phyloP scores from a whole-genome alignment of 2,797 vertebrate genomes.

The Heliangelus exortis region DNA sequence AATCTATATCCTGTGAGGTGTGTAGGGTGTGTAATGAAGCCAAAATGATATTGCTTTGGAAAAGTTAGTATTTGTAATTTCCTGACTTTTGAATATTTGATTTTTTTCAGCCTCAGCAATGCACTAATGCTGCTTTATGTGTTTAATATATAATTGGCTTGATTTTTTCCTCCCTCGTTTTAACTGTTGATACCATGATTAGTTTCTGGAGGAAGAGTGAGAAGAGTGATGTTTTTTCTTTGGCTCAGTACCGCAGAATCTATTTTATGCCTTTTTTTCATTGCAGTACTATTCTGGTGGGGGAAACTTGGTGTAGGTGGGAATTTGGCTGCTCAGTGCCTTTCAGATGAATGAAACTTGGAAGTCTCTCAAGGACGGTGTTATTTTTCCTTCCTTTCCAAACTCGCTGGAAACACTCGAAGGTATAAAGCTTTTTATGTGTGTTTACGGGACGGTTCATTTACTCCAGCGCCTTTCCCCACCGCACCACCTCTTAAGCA shows the following conservation, averaged over 20 bases:
- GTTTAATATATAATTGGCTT: conserved; percentile 44
- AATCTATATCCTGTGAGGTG: conserved; percentile 16
- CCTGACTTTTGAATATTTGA: conserved; percentile 29
- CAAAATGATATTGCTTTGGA: conserved; percentile 39
- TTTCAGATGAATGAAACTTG: conserved; percentile 4
- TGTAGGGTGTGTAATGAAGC: conserved; percentile 18
- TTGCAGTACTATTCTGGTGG: not conserved
- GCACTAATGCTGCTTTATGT: not conserved
- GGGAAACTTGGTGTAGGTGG: conserved; percentile 27
- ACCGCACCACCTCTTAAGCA: not conserved
- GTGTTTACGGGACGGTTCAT: not conserved
- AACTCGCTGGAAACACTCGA: not conserved
- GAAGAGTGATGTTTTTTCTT: not conserved
- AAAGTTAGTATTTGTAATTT: conserved; percentile 30
- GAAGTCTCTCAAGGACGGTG: conserved; percentile 5
- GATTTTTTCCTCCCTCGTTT: not conserved
- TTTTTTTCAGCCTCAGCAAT: not conserved
- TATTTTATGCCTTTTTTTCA: not conserved
- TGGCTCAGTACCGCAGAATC: not conserved
- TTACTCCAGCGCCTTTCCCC: not conserved
- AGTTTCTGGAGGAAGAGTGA: not conserved
- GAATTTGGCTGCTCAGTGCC: conserved; percentile 10
- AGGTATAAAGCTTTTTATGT: not conserved
- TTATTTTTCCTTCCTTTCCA: conserved; percentile 1
- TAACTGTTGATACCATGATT: not conserved